Evolutionary conservation across 2,797 vertebrate species (phyloP), one percentile per base, ranked within the genome.

Genomic region (Psittacula echo): DNA sequence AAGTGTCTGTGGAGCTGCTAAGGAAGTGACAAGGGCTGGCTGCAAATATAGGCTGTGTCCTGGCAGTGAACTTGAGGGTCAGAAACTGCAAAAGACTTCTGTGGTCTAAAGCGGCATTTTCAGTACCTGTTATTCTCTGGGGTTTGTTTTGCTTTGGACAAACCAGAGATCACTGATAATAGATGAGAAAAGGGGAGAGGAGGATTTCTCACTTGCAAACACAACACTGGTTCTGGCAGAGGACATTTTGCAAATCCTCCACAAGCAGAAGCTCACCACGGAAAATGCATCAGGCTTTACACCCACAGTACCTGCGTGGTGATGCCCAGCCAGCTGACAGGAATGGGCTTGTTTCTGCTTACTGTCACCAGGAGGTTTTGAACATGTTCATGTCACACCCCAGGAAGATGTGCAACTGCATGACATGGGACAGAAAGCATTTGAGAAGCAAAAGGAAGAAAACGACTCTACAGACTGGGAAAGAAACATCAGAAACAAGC

Each of bases 91-190:
- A 44, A 87, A 86, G 60, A 7, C 26, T 76, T 79, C 50, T 56
- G 79, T 48, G 53, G 71, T 80, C 58, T 84, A 84, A 85, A 91
- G 67, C n/a, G 85, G 64, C 24, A 27, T 68, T 89, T 77, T 76
- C 44, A 72, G 39, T 56, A 14, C 26, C 79, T 86, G 92, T 85
- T 80, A 22, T 86, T 82, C 83, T 88, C 71, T 34, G 45, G 58
- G 42, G 56, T 93, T 96, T 95, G 73, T 92, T 90, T 85, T 54
- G 34, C 45, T 89, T 79, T 86, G 62, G 54, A 91, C 67, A 37
- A 29, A 51, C 13, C 45, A 56, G 83, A 86, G 60, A 74, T 80
- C 56, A 50, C 60, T 37, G 72, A 60, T 75, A 75, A 67, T 10
- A 87, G 34, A 78, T 58, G 68, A 90, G 61, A 61, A 91, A 79